phyloP scores from a whole-genome alignment of 2,113 vertebrate species.

The Peromyscus californicus region DNA sequence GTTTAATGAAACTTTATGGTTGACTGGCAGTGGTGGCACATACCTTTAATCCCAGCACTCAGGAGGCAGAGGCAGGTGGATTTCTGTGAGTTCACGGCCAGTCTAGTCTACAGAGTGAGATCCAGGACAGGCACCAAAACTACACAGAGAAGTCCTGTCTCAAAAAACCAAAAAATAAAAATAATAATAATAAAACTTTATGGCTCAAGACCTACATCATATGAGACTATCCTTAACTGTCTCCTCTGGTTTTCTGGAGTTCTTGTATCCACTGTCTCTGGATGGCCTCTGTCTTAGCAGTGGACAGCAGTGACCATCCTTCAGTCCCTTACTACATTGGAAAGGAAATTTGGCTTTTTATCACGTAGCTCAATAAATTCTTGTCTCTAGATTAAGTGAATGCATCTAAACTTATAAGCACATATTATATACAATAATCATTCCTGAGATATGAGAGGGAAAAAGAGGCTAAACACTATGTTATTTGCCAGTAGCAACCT shows the following conservation, averaged over 20 bases:
- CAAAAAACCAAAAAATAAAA: too few species aligned
- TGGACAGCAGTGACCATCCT: neutral
- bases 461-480: neutral
- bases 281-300: neutral
- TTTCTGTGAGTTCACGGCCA: too few species aligned
- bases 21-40: too few species aligned
- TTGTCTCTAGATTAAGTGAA: neutral
- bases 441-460: neutral
- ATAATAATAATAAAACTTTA: neutral
- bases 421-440: neutral
- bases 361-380: neutral
- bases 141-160: too few species aligned
- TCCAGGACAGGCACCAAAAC: too few species aligned
- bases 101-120: too few species aligned
- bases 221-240: neutral
- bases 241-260: neutral
- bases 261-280: neutral
- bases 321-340: neutral
- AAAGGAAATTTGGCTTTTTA: neutral
- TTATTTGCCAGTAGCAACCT: neutral
- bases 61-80: too few species aligned
- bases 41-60: too few species aligned
- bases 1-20: neutral
- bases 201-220: neutral
- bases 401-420: neutral